Percentiles rank a stretch among this genome's conserved stretches.
Conservation (phyloP, 2,113 vertebrate genomes). For the Pelmatolapia mariae region DNA sequence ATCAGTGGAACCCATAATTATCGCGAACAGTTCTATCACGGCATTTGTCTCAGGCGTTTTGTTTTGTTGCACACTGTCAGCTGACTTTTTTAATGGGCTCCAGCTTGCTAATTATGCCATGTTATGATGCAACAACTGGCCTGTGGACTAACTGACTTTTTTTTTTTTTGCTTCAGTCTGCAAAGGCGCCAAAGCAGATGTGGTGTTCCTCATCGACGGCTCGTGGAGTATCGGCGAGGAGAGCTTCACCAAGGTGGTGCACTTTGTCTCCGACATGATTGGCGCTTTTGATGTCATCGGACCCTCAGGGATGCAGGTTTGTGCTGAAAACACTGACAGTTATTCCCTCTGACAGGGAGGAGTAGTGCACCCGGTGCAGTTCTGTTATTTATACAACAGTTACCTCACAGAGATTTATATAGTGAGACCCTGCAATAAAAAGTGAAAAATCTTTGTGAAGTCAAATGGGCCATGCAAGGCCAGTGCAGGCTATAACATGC, state of each 20-base stretch:
- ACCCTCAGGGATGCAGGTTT: conserved; percentile 91
- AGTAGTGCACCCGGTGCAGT: background rate
- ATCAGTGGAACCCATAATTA: conserved; percentile 37
- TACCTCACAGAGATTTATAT: background rate
- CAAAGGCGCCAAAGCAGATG: conserved; percentile 95
- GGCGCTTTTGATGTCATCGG: conserved; percentile 87
- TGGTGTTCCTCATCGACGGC: conserved; percentile 95
- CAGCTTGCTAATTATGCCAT: conserved; percentile 1
- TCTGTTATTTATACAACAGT: background rate
- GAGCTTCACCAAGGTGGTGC: conserved; percentile 91
- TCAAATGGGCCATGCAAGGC: background rate
- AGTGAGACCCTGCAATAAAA: background rate
- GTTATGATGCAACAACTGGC: background rate
- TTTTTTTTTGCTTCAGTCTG: conserved; percentile 75
- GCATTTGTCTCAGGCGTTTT: conserved; percentile 3
- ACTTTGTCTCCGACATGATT: conserved; percentile 86
- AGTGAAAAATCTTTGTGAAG: background rate
- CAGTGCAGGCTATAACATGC: background rate
- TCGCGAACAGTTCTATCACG: background rate
- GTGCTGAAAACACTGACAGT: background rate
- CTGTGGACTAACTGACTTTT: background rate
- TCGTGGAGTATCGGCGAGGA: conserved; percentile 99
- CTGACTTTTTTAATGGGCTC: background rate
- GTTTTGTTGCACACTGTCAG: background rate
- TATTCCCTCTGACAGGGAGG: background rate